Evolutionary conservation across 2,888 invertebrate genomes (phyloP).

Genomic region (Drosophila subsilvestris): DNA sequence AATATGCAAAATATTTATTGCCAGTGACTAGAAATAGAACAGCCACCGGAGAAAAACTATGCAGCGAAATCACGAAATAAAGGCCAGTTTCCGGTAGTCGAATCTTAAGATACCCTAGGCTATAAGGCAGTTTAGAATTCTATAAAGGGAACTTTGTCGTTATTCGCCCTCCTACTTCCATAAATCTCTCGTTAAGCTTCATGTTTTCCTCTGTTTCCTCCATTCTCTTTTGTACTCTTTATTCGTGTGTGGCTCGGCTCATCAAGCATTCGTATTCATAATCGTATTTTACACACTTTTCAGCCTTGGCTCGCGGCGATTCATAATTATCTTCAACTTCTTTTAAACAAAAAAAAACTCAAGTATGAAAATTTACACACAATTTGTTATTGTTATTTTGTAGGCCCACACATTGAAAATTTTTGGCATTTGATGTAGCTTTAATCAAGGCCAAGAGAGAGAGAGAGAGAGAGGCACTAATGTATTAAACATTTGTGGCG

Average conservation of each 20-base stretch:
- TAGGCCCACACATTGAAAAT: slow-evolving; percentile 37
- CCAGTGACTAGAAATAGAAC: background rate
- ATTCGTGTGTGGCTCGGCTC: slow-evolving; percentile 9
- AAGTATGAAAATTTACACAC: slow-evolving; percentile 47
- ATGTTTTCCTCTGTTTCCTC: background rate
- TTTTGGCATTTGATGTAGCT: slow-evolving; percentile 23
- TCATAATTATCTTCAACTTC: slow-evolving; percentile 57
- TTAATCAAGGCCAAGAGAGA: slow-evolving; percentile 60
- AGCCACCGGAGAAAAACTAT: background rate
- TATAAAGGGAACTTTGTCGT: slow-evolving; percentile 2
- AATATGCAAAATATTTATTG: background rate
- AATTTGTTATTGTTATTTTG: slow-evolving; percentile 29
- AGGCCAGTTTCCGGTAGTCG: background rate
- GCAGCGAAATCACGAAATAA: background rate
- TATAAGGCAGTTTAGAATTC: too few relatives aligned
- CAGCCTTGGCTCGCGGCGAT: slow-evolving; percentile 32
- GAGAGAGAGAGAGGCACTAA: slow-evolving; percentile 15
- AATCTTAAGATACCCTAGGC: background rate
- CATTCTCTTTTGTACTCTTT: slow-evolving; percentile 23
- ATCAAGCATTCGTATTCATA: background rate
- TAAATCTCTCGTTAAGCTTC: slow-evolving; percentile 1
- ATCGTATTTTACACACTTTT: slow-evolving; percentile 13
- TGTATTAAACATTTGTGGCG: slow-evolving; percentile 42
- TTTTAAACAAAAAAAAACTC: slow-evolving; percentile 28
- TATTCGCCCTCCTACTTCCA: slow-evolving; percentile 1